A percentile compares a stretch with the other conserved stretches of the same genome.
Evolutionary conservation across 2,888 invertebrate genomes (phyloP).

Genomic region (Eristalis tenax): DNA sequence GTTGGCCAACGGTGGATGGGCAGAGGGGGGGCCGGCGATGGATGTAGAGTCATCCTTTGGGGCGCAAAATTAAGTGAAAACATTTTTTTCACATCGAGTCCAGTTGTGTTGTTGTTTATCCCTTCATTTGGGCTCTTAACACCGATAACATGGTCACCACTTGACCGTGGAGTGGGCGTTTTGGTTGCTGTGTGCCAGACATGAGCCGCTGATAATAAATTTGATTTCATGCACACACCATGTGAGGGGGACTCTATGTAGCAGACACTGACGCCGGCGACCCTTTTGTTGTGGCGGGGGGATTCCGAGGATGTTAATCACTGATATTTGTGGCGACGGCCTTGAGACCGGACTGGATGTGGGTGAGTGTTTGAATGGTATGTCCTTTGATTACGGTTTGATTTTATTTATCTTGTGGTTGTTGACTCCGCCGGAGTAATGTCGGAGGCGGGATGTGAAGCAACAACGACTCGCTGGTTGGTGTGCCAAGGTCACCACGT

Average conservation of each 20-base stretch:
- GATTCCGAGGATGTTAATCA: conserved; percentile 40
- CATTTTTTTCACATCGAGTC: conserved; percentile 31
- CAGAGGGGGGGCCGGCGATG: not conserved
- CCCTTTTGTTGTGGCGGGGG: conserved; percentile 1
- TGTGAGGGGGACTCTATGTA: conserved; percentile 39
- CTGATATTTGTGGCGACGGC: conserved; percentile 42
- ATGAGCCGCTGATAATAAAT: conserved; percentile 50
- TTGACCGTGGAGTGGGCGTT: not conserved
- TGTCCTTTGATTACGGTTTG: not conserved
- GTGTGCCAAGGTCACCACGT: too few relatives aligned
- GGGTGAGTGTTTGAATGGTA: not conserved
- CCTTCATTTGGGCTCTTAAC: not conserved
- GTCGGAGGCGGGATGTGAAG: not conserved
- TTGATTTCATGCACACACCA: conserved; percentile 49
- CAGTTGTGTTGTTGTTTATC: conserved; percentile 13
- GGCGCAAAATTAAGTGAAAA: conserved; percentile 57
- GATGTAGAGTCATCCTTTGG: conserved; percentile 17
- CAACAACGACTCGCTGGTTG: too few relatives aligned
- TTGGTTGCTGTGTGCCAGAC: not conserved
- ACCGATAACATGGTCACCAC: not conserved
- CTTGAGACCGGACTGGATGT: not conserved
- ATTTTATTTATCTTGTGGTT: not conserved
- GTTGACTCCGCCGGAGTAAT: not conserved
- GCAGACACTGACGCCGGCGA: not conserved
- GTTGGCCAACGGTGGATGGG: not conserved